These are phyloP conservation scores for Xestoiulus laeticollis DNA, from an alignment of 2,888 invertebrate genomes.

Conservation along the genomic window DNA sequence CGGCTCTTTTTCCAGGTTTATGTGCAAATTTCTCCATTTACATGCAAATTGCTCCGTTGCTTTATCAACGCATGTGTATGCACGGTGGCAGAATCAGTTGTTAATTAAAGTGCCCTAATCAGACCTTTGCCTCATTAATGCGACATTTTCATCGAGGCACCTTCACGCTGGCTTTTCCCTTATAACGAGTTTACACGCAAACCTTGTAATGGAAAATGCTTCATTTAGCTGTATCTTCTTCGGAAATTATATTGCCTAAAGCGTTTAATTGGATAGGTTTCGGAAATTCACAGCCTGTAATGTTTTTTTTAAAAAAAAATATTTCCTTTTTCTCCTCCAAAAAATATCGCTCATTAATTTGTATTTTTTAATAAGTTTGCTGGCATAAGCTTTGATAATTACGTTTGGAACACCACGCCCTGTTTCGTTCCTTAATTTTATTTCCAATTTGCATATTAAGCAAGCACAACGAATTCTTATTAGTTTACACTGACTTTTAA, in stretches of 20 bases:
- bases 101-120: constrained; percentile 39
- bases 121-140: constrained; percentile 41
- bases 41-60: constrained; percentile 24
- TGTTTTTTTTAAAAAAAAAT: not conserved
- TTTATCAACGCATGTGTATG: not conserved
- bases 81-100: constrained; percentile 35
- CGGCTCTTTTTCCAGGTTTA: not conserved
- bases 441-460: not conserved
- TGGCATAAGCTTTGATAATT: not conserved
- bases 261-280: not conserved
- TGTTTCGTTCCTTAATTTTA: constrained; percentile 10
- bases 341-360: constrained; percentile 2
- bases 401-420: not conserved
- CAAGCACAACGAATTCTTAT: not conserved
- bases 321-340: not conserved
- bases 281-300: not conserved
- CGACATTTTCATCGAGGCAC: constrained; percentile 21
- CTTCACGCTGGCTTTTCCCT: constrained; percentile 12
- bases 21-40: constrained; percentile 36
- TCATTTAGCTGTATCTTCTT: not conserved
- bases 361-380: constrained; percentile 20
- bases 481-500: not conserved
- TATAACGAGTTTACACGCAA: not conserved
- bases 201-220: not conserved
- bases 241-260: constrained; percentile 20